Evolutionary conservation across 1,140 invertebrate genomes (phyloP).

Genomic region (Ostrea denselamellosa): DNA sequence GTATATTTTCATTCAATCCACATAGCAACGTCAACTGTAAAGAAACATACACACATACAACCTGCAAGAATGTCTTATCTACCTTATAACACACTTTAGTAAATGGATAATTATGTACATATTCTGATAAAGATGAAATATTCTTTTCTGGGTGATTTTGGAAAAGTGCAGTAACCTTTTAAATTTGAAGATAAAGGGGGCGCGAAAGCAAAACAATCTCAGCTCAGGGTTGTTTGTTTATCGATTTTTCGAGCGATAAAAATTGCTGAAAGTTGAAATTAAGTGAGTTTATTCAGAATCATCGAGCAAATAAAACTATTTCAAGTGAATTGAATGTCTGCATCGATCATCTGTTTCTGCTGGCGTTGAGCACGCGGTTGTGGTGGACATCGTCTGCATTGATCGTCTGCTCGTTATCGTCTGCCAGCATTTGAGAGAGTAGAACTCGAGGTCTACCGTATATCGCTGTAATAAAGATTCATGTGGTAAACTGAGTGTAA

Average conservation of each 20-base stretch:
- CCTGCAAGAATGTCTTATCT: neutral
- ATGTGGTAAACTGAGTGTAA: no score
- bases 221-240: neutral
- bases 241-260: constrained; percentile 3
- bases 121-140: neutral
- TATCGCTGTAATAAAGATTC: no score
- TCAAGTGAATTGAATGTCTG: neutral
- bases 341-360: neutral
- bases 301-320: neutral
- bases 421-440: neutral
- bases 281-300: neutral
- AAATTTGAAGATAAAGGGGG: constrained; percentile 13
- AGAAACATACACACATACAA: neutral
- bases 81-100: neutral
- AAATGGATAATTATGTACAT: neutral
- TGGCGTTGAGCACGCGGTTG: neutral
- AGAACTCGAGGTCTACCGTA: neutral
- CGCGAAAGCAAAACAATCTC: constrained; percentile 10
- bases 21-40: neutral
- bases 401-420: constrained; percentile 27
- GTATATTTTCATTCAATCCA: neutral
- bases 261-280: neutral
- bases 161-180: constrained; percentile 3
- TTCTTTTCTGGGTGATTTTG: neutral
- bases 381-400: neutral